Evolutionary conservation across 2,113 vertebrate genomes (phyloP), one percentile per base, ranked within the genome.

Genomic region (Pyxicephalus adspersus): DNA sequence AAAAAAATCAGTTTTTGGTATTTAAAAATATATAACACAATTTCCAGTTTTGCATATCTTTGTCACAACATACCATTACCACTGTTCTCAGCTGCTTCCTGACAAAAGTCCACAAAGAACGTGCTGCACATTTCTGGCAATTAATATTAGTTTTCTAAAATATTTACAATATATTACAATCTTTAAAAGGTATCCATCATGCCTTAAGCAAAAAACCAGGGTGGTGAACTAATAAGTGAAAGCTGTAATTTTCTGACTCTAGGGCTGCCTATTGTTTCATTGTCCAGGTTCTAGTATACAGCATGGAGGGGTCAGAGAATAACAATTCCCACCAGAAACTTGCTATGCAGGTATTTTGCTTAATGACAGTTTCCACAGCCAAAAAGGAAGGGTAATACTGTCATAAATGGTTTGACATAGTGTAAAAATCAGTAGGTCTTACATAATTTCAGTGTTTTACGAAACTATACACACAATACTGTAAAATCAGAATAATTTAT

Each of bases 81-180:
- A 81, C 77, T 79, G 81, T 83, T 79, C 15, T 66, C 16, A 29
- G 8, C 50, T 70, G 55, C 58, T n/a, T 34, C 5, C 9, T n/a
- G 63, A 18, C 6, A 80, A 23, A 19, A 22, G 38, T 83, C 87
- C 28, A 6, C 87, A 23, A 18, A 5, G 79, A 68, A 83, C 83
- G 86, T 64, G 26, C 28, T 13, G 15, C 79, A 81, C 68, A 65
- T 23, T 88, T 64, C 51, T 83, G 79, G 78, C 85, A 86, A 64
- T 81, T 85, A 88, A 86, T 75, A 87, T 87, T 89, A 87, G 87
- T 89, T 77, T 88, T 89, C 78, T 85, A 75, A 86, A 83, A 75
- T 92, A 92, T 92, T 89, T 92, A 94, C 92, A 94, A 83, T 90
- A 92, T 91, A 86, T 90, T 89, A 92, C 92, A 93, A 85, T 83